Evolutionary conservation across 2,888 invertebrate genomes (phyloP), one percentile per base, ranked within the genome.

Genomic region (Conomelus anceps): DNA sequence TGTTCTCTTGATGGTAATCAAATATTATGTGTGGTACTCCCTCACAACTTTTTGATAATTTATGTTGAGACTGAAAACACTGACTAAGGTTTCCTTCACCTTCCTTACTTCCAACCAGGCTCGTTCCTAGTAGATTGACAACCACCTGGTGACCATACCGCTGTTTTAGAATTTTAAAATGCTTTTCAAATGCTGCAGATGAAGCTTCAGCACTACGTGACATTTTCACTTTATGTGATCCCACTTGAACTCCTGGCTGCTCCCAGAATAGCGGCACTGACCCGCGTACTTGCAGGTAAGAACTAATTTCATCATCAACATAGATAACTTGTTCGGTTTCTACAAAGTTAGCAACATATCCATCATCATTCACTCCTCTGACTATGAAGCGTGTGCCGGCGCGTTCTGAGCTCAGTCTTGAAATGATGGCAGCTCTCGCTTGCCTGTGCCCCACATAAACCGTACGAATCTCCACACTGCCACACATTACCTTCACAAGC

Each of bases 251-350:
- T 13, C 99, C 99, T 0, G 99, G 99, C 93, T 99, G 99, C 93
- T 99, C 99, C 99, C 99, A 99, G 94, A 99, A 99, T 23, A 99
- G 94, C 0, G 99, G 99, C 0, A 99, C 98, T 0, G 99, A 99
- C 0, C 99, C 99, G 92, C 99, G 95, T 94, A 89, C 98, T 94
- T 98, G 98, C 17, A 99, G 94, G 93, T 97, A 98, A 7, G 98
- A 98, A 7, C 97, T 95, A 4, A 98, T 96, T 92, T 98, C 96
- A 92, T 98, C 97, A 93, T 99, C 99, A 92, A 98, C 95, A 93
- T 96, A 97, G 92, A 98, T 97, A 22, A 98, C 97, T 94, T 99
- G 99, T 94, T 99, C 99, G 0, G 99, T 99, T 95, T 99, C 99
- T 26, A 99, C 99, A 95, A 99, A 99, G 94, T 99, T 99, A 0